These are phyloP conservation scores for Serinus canaria DNA, from an alignment of 2,113 vertebrate species.

Conservation along the genomic window DNA sequence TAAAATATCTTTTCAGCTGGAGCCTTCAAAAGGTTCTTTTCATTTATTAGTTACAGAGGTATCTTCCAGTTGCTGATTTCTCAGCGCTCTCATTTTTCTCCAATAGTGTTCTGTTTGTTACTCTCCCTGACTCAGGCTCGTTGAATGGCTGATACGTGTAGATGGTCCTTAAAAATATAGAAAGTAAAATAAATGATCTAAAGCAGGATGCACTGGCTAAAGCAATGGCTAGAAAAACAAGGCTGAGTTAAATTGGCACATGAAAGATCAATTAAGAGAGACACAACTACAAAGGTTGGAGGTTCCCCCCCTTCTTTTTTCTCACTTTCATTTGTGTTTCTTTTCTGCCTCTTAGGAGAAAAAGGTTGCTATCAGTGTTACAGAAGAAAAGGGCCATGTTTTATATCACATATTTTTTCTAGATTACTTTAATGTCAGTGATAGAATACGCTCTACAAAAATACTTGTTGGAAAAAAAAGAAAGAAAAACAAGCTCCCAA, in stretches of 20 bases:
- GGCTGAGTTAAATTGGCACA: conserved; percentile 33
- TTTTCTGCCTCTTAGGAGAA: background rate
- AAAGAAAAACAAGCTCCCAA: background rate
- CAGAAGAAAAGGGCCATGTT: background rate
- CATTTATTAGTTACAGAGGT: conserved; percentile 96
- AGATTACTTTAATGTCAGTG: background rate
- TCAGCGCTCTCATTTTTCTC: conserved; percentile 67
- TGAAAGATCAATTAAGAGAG: conserved; percentile 58
- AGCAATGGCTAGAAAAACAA: conserved; percentile 44
- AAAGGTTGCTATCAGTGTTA: background rate
- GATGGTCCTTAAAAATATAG: conserved; percentile 28
- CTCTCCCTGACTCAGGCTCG: conserved; percentile 12
- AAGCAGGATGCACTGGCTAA: conserved; percentile 20
- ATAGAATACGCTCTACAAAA: background rate
- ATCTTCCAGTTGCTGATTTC: conserved; percentile 91
- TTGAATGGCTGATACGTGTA: conserved; percentile 13
- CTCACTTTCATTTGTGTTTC: background rate
- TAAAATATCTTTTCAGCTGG: conserved; percentile 97
- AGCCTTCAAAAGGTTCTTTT: conserved; percentile 91
- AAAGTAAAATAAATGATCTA: conserved; percentile 37
- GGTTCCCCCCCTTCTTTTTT: background rate
- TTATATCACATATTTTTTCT: background rate
- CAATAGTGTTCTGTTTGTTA: conserved; percentile 62
- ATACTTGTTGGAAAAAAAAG: background rate
- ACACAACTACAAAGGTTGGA: background rate